phyloP scores from a whole-genome alignment of 2,888 invertebrate genomes.

The Masnerella sp. region DNA sequence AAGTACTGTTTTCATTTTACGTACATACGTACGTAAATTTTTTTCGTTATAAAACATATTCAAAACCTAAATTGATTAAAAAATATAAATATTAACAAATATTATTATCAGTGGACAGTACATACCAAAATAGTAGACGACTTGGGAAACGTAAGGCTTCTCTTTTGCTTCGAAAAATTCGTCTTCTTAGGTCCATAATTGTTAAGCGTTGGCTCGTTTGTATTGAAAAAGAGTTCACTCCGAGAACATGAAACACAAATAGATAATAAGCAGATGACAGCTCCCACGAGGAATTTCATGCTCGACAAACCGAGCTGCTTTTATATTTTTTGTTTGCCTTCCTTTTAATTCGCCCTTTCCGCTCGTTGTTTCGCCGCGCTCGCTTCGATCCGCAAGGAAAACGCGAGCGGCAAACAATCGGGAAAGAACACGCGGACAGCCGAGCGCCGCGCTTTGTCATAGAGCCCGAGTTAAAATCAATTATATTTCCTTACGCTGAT shows the following conservation, averaged over 20 bases:
- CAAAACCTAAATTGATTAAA: no score
- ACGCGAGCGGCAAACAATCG: constrained; percentile 3
- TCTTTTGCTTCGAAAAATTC: constrained; percentile 60
- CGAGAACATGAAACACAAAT: constrained; percentile 47
- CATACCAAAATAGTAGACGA: constrained; percentile 70
- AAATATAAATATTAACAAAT: not conserved
- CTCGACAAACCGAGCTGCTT: constrained; percentile 23
- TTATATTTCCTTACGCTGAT: constrained; percentile 43
- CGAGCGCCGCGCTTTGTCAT: constrained; percentile 12
- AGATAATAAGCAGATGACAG: constrained; percentile 58
- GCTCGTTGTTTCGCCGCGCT: not conserved
- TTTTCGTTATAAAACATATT: not conserved
- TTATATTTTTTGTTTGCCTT: constrained; percentile 11
- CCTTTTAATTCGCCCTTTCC: constrained; percentile 9
- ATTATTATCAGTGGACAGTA: constrained; percentile 15
- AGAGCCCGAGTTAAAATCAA: constrained; percentile 21
- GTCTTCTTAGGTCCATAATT: constrained; percentile 55
- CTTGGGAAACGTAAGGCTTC: constrained; percentile 68
- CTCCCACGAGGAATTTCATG: constrained; percentile 57
- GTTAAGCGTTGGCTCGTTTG: constrained; percentile 44
- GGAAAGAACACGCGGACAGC: constrained; percentile 16
- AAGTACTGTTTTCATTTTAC: no score
- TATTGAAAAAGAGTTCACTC: constrained; percentile 55
- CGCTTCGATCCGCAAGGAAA: constrained; percentile 9
- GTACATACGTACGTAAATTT: no score